Conservation (phyloP, 2,888 invertebrate genomes). For the Philereme transversata region DNA sequence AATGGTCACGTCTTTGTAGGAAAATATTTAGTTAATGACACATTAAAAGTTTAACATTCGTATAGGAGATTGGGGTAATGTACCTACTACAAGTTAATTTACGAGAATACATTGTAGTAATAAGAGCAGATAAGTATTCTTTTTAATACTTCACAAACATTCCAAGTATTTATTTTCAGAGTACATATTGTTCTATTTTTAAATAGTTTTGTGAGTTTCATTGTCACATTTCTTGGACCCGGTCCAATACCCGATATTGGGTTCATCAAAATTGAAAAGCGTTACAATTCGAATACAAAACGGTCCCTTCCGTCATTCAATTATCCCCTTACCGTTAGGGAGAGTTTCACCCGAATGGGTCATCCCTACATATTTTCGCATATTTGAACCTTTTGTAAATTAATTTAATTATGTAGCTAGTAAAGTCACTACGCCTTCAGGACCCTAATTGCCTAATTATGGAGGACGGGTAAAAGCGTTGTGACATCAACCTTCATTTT, state of each 20-base stretch:
- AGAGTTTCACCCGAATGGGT: conserved; percentile 29
- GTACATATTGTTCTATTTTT: too few relatives aligned
- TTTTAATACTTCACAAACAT: too few relatives aligned
- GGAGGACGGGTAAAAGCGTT: conserved; percentile 9
- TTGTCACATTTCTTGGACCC: conserved; percentile 4
- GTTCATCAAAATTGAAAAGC: conserved; percentile 34
- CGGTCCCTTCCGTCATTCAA: conserved; percentile 34
- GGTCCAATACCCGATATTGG: conserved; percentile 7
- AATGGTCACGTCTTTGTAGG: too few relatives aligned
- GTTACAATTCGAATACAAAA: conserved; percentile 36
- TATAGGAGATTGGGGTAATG: too few relatives aligned
- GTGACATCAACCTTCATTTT: conserved; percentile 22
- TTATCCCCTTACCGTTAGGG: conserved; percentile 31
- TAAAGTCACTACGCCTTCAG: conserved; percentile 8
- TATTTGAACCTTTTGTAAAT: conserved; percentile 38
- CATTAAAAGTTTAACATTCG: too few relatives aligned
- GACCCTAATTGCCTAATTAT: conserved; percentile 24
- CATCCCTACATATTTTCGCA: conserved; percentile 31
- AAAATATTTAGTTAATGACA: too few relatives aligned
- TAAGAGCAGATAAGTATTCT: too few relatives aligned
- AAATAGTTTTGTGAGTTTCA: conserved; percentile 12
- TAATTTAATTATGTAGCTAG: conserved; percentile 24
- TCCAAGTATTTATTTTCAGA: too few relatives aligned
- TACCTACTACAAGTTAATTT: too few relatives aligned
- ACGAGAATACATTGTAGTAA: too few relatives aligned